A percentile compares a stretch with the other conserved stretches of the same genome.
These are phyloP conservation scores for Solenopsis invicta DNA, from an alignment of 1,140 invertebrate species.

Conservation along the genomic window DNA sequence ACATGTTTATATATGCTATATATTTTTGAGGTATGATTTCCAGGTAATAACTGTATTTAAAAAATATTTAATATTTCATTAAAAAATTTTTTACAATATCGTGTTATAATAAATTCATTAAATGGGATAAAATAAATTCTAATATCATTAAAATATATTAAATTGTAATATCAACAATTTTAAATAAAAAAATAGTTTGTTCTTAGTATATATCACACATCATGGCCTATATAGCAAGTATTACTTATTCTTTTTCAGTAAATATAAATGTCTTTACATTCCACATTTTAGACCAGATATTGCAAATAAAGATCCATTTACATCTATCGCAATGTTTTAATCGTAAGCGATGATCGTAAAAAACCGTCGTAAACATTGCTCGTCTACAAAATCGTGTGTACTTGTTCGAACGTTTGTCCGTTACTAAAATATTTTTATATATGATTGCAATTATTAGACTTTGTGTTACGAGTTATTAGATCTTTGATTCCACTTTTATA, in stretches of 20 bases:
- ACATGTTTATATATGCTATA: not conserved
- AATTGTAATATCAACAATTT: slow-evolving; percentile 9
- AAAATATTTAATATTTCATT: slow-evolving; percentile 21
- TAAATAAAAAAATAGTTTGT: slow-evolving; percentile 28
- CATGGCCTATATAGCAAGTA: not conserved
- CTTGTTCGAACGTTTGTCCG: too few species aligned
- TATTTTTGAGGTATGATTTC: not conserved
- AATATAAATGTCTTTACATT: slow-evolving; percentile 24
- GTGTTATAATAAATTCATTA: not conserved
- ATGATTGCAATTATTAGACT: too few species aligned
- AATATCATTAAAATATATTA: slow-evolving; percentile 46
- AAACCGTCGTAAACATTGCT: too few species aligned
- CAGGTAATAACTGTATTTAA: not conserved
- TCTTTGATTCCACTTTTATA: too few species aligned
- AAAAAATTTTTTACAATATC: slow-evolving; percentile 18
- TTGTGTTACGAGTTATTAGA: too few species aligned
- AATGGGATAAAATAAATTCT: slow-evolving; percentile 1
- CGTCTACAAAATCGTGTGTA: too few species aligned
- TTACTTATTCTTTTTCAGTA: not conserved
- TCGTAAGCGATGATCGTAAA: too few species aligned
- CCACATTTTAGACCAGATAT: slow-evolving; percentile 27
- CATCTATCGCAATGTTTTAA: too few species aligned
- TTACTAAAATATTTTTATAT: too few species aligned
- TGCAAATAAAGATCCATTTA: not conserved
- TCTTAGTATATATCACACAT: slow-evolving; percentile 27